Evolutionary conservation across 92 coral and sea anemone genomes (phyloP).

Genomic region (Porites divaricata): DNA sequence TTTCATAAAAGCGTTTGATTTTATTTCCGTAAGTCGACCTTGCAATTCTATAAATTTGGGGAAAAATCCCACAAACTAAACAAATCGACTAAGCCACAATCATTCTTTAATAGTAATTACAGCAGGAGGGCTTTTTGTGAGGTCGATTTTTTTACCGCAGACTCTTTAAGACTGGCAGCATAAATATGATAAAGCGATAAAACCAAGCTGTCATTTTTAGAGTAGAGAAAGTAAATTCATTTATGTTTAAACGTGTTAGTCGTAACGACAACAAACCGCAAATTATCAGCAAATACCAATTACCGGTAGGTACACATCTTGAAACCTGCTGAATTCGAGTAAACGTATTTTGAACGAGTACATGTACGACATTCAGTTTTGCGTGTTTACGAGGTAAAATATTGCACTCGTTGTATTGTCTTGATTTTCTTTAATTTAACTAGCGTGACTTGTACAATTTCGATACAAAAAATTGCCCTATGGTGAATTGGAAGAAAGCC

Average conservation of each 20-base stretch:
- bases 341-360: too few relatives aligned
- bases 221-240: slow-evolving; percentile 1
- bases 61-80: neutral
- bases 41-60: neutral
- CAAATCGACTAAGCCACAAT: neutral
- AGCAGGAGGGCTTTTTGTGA: neutral
- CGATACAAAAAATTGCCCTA: neutral
- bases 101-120: neutral
- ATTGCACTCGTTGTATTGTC: neutral
- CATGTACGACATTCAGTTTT: neutral
- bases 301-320: slow-evolving; percentile 6
- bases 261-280: slow-evolving; percentile 5
- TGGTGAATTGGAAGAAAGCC: neutral
- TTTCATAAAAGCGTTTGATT: neutral
- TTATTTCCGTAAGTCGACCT: neutral
- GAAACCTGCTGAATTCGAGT: neutral
- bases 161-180: neutral
- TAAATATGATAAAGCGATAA: neutral
- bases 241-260: neutral
- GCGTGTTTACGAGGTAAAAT: neutral
- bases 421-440: too few relatives aligned
- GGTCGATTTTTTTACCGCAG: neutral
- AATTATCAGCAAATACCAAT: neutral
- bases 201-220: slow-evolving; percentile 5
- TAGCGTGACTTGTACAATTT: neutral